Percentiles rank a stretch among this genome's conserved stretches.
Conservation (phyloP, 2,113 vertebrate genomes). For the Thomomys bottae region DNA sequence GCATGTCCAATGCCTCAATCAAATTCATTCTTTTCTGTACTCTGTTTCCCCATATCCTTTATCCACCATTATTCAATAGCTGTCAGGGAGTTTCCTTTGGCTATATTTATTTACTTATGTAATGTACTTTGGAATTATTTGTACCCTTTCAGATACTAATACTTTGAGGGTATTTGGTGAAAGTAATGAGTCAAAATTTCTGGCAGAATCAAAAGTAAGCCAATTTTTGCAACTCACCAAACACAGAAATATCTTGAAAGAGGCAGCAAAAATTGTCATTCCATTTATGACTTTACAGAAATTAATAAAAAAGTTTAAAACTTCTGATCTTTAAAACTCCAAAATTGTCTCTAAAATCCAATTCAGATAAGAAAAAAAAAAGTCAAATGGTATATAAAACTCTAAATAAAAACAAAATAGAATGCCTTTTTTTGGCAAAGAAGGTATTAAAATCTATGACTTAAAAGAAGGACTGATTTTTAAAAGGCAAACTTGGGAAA, state of each 20-base stretch:
- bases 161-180: neutral
- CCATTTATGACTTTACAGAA: neutral
- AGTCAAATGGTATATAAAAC: neutral
- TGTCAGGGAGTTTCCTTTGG: too few relatives aligned
- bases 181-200: neutral
- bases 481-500: neutral
- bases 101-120: too few relatives aligned
- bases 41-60: too few relatives aligned
- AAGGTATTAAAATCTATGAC: neutral
- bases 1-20: too few relatives aligned
- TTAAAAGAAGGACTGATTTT: neutral
- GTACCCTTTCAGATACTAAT: neutral
- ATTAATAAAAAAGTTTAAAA: neutral
- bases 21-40: too few relatives aligned
- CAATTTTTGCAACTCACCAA: neutral
- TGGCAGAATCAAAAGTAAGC: slow-evolving; percentile 6
- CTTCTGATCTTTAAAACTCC: neutral
- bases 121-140: too few relatives aligned
- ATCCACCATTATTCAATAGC: too few relatives aligned
- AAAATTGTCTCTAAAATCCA: neutral
- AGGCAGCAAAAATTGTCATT: neutral
- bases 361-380: neutral
- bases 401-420: neutral
- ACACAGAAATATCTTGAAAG: neutral
- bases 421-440: neutral